Evolutionary conservation across 2,113 vertebrate species (phyloP).

Genomic region (Eonycteris spelaea): DNA sequence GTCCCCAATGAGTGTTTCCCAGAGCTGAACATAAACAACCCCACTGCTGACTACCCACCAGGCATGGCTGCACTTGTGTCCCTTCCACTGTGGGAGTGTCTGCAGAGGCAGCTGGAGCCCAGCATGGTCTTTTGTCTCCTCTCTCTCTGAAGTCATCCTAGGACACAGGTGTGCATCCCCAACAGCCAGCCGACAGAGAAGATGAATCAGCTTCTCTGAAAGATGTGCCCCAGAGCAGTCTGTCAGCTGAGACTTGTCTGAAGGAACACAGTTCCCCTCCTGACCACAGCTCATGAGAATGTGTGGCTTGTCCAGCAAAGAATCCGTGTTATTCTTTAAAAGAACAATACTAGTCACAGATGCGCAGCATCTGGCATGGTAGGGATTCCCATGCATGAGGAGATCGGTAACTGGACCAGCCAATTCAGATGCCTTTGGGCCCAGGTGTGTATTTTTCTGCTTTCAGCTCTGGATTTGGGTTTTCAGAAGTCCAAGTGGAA

Average conservation of each 20-base stretch:
- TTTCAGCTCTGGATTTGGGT: background rate
- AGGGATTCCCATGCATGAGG: slow-evolving; percentile 49
- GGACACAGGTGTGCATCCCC: slow-evolving; percentile 61
- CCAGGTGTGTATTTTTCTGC: slow-evolving; percentile 8
- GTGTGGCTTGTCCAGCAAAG: slow-evolving; percentile 70
- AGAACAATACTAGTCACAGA: slow-evolving; percentile 71
- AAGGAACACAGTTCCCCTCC: slow-evolving; percentile 62
- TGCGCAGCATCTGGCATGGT: slow-evolving; percentile 59
- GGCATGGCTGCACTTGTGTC: slow-evolving; percentile 23
- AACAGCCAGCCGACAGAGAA: slow-evolving; percentile 10
- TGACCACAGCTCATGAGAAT: slow-evolving; percentile 78
- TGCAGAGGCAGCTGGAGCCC: slow-evolving; percentile 45
- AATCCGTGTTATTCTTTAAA: slow-evolving; percentile 72
- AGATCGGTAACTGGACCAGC: slow-evolving; percentile 54
- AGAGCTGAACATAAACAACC: background rate
- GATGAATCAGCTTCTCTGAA: slow-evolving; percentile 64
- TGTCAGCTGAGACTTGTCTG: slow-evolving; percentile 75
- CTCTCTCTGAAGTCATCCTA: slow-evolving; percentile 62
- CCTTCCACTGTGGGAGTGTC: background rate
- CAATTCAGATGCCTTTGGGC: slow-evolving; percentile 37
- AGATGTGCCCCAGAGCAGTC: slow-evolving; percentile 53
- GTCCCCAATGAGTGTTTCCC: background rate
- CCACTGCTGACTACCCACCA: slow-evolving; percentile 9
- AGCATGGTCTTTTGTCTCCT: slow-evolving; percentile 31
- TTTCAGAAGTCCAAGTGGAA: background rate